These are phyloP conservation scores for Xenopus tropicalis DNA, from an alignment of 2,113 vertebrate species.

Conservation along the genomic window UCB_Xtro_10.0 CM004451.2:64991001-64991500, in stretches of 20 bases:
- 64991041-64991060: conserved; percentile 32
- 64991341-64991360: not conserved
- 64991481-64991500: conserved; percentile 53
- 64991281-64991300: not conserved
- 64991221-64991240: not conserved
- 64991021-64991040: conserved; percentile 55
- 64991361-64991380: not conserved
- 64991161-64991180: not conserved
- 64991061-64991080: conserved; percentile 33
- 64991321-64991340: not conserved
- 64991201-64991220: not conserved
- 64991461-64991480: conserved; percentile 48
- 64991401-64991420: conserved; percentile 10
- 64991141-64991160: conserved; percentile 11
- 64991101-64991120: conserved; percentile 42
- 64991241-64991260: not conserved
- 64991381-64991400: not conserved
- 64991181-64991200: not conserved
- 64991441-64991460: conserved; percentile 29
- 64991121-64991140: conserved; percentile 38
- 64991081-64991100: conserved; percentile 45
- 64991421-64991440: not conserved
- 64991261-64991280: not conserved
- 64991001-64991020: conserved; percentile 63
- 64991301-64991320: not conserved